Percentiles rank a stretch among this genome's conserved stretches.
Conservation (phyloP, 2,888 invertebrate species). For the Drosophila leonis region DNA sequence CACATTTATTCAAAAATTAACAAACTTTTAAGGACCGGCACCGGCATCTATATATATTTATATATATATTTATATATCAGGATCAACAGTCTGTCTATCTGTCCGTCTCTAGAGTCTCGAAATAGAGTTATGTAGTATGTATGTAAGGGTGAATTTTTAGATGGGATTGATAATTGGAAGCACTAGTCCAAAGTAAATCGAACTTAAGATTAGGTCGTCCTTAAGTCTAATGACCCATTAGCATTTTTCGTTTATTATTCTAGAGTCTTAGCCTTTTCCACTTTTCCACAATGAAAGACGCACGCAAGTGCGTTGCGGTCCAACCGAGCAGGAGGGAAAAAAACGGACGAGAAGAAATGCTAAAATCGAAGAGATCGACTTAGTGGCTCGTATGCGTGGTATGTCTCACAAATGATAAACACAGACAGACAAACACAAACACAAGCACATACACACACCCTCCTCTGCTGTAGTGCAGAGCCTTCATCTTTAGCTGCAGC, state of each 20-base stretch:
- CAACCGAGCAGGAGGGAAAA: background rate
- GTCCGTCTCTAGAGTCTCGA: too few relatives aligned
- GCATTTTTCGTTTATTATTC: background rate
- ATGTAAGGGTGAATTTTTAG: too few relatives aligned
- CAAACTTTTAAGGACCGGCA: too few relatives aligned
- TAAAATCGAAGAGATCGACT: slow-evolving; percentile 41
- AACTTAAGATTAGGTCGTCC: too few relatives aligned
- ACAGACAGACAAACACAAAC: slow-evolving; percentile 26
- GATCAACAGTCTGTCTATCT: too few relatives aligned
- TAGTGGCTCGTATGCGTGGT: slow-evolving; percentile 27
- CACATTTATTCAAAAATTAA: too few relatives aligned
- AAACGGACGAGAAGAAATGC: slow-evolving; percentile 1
- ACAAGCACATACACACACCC: slow-evolving; percentile 17
- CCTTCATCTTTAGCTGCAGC: background rate
- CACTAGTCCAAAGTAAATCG: background rate
- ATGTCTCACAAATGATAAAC: slow-evolving; percentile 54
- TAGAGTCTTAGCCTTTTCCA: background rate
- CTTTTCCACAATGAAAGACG: too few relatives aligned
- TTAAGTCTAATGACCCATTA: background rate
- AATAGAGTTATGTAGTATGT: too few relatives aligned
- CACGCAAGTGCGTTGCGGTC: slow-evolving; percentile 29
- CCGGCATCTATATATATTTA: too few relatives aligned
- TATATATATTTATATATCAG: too few relatives aligned
- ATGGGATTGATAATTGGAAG: background rate
- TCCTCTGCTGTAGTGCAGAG: background rate